A percentile compares a stretch with the other conserved stretches of the same genome.
Evolutionary conservation across 2,113 vertebrate species (phyloP).

Genomic region (Sinosuthora webbiana): DNA sequence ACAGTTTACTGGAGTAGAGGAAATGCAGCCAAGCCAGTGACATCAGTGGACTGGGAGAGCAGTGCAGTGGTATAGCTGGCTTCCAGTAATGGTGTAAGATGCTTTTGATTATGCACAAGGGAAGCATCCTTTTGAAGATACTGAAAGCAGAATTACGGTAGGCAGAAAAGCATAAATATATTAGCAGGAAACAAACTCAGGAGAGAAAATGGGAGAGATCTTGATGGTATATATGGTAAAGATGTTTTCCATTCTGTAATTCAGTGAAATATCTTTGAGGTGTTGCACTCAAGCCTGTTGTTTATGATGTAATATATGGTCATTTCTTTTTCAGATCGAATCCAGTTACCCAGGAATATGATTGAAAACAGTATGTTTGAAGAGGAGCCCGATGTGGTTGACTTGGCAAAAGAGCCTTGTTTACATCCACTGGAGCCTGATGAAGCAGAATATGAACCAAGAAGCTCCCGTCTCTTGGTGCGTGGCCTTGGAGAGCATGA

Average conservation of each 20-base stretch:
- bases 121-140: not conserved
- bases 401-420: constrained; percentile 90
- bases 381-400: constrained; percentile 94
- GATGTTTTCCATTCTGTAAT: not conserved
- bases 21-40: not conserved
- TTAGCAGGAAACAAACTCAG: not conserved
- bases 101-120: fast-evolving
- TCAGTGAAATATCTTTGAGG: not conserved
- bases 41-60: not conserved
- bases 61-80: not conserved
- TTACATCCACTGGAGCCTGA: constrained; percentile 93
- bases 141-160: not conserved
- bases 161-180: not conserved
- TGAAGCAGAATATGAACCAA: constrained; percentile 88
- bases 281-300: not conserved
- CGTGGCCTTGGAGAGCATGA: constrained; percentile 93
- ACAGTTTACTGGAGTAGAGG: not conserved
- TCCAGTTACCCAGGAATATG: constrained; percentile 93
- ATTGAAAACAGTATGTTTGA: constrained; percentile 99
- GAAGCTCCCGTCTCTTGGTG: constrained; percentile 90
- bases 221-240: not conserved
- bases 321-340: constrained; percentile 76
- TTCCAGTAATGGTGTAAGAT: not conserved
- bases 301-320: not conserved
- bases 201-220: not conserved